Evolutionary conservation across 2,888 invertebrate species (phyloP).

Genomic region (Noctua janthina): DNA sequence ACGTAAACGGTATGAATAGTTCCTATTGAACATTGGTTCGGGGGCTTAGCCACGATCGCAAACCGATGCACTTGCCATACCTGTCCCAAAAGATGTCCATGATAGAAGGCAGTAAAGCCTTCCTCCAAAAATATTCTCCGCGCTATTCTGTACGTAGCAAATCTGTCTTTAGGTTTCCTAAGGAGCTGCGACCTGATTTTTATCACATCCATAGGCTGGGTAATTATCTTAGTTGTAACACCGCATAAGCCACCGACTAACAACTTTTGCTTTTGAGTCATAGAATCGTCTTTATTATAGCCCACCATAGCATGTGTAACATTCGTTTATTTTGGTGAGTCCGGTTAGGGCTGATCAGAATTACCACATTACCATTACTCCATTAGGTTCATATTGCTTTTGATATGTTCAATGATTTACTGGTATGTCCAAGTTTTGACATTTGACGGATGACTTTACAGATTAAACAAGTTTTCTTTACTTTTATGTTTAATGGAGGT

Average conservation of each 20-base stretch:
- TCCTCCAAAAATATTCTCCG: conserved; percentile 94
- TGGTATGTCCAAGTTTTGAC: neutral
- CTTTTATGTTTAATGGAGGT: neutral
- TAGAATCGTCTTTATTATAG: conserved; percentile 75
- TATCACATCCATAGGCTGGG: conserved; percentile 97
- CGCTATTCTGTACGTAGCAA: conserved; percentile 91
- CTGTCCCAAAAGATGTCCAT: conserved; percentile 98
- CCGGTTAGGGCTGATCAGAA: no score
- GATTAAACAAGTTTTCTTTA: neutral
- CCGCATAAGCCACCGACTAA: conserved; percentile 82
- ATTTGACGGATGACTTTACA: neutral
- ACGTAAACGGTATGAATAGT: neutral
- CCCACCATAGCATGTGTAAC: conserved; percentile 79
- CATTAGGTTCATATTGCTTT: neutral
- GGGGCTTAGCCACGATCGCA: neutral
- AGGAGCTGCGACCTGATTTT: conserved; percentile 98
- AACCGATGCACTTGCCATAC: conserved; percentile 73
- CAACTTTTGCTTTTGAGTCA: conserved; percentile 79
- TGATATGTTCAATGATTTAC: neutral
- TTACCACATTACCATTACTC: neutral
- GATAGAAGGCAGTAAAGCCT: conserved; percentile 96
- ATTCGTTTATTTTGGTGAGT: neutral
- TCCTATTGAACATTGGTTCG: neutral
- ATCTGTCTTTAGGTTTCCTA: conserved; percentile 84
- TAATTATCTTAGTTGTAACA: conserved; percentile 76